A percentile compares a stretch with the other conserved stretches of the same genome.
Conservation (phyloP, 2,797 vertebrate genomes). For the Anguilla anguilla region DNA sequence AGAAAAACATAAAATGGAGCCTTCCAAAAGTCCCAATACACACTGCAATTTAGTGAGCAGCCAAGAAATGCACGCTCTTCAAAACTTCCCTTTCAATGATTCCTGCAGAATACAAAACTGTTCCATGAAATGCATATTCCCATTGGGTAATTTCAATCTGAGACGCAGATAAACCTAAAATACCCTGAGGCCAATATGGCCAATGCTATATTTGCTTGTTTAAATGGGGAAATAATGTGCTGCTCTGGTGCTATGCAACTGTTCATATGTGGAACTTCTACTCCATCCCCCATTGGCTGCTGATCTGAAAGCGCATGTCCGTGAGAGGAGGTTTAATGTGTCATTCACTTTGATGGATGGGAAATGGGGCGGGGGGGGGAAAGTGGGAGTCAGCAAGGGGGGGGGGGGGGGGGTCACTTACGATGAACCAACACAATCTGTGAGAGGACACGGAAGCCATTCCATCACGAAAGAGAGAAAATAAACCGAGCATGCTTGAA, state of each 20-base stretch:
- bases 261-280: not conserved
- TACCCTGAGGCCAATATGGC: not conserved
- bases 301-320: not conserved
- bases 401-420: not conserved
- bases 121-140: not conserved
- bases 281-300: not conserved
- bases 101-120: not conserved
- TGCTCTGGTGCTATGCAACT: not conserved
- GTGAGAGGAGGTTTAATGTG: not conserved
- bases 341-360: not conserved
- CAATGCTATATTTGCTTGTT: not conserved
- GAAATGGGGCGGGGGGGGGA: not conserved
- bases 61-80: conserved; percentile 23
- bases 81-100: not conserved
- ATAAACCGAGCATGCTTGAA: conserved; percentile 38
- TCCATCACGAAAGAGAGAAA: conserved; percentile 27
- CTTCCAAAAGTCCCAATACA: not conserved
- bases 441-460: not conserved
- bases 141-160: not conserved
- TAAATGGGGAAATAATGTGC: not conserved
- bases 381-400: not conserved
- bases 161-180: not conserved
- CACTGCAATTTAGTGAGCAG: not conserved
- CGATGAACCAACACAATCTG: conserved; percentile 6
- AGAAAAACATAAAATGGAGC: not conserved